Percentiles rank a stretch among this genome's conserved stretches.
Conservation (phyloP, 2,113 vertebrate genomes). For the Chrysochloris asiatica region DNA sequence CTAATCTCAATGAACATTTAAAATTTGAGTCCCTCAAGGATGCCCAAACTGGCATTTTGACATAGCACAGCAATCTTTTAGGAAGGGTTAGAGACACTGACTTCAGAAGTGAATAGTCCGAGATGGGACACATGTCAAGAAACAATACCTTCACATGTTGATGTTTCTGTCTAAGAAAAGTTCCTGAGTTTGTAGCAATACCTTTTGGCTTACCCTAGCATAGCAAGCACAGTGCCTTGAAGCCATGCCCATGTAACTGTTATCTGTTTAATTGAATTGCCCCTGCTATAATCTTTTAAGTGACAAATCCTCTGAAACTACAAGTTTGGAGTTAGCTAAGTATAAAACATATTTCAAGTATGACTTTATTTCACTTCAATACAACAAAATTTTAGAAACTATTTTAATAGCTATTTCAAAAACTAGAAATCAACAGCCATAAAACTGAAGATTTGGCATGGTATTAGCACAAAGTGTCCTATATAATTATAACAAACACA, state of each 20-base stretch:
- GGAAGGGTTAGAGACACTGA: too few relatives aligned
- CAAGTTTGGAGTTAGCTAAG: conserved; percentile 14
- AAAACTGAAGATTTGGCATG: conserved; percentile 26
- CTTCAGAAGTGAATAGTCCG: too few relatives aligned
- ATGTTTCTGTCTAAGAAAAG: too few relatives aligned
- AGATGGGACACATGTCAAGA: too few relatives aligned
- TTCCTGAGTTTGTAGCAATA: too few relatives aligned
- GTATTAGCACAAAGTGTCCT: neutral
- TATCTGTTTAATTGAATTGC: neutral
- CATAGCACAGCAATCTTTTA: too few relatives aligned
- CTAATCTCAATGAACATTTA: too few relatives aligned
- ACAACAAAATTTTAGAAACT: conserved; percentile 43
- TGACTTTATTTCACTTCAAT: neutral
- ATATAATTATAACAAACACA: conserved; percentile 8
- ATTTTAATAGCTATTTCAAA: conserved; percentile 51
- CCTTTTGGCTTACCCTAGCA: neutral
- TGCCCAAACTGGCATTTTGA: too few relatives aligned
- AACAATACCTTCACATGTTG: too few relatives aligned
- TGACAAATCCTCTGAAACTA: conserved; percentile 28
- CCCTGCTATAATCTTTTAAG: neutral
- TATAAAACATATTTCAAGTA: conserved; percentile 4
- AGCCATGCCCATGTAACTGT: neutral
- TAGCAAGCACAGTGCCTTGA: neutral
- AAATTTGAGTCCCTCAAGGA: too few relatives aligned
- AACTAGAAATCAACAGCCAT: conserved; percentile 29